phyloP scores from a whole-genome alignment of 2,113 vertebrate genomes.

The Dinomys branickii region DNA sequence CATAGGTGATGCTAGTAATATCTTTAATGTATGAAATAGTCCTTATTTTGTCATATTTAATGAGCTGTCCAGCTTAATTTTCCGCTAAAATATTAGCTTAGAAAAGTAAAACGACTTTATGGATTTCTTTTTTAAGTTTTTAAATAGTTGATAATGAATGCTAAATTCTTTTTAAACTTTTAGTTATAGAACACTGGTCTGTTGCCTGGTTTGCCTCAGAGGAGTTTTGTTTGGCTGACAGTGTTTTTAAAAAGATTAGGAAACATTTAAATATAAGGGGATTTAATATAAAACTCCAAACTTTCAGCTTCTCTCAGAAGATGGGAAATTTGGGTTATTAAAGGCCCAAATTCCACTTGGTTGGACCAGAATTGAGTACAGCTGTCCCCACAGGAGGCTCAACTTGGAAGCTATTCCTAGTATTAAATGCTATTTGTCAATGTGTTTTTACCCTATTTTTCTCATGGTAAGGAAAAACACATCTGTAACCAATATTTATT shows the following conservation, averaged over 20 bases:
- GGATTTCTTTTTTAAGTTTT: neutral
- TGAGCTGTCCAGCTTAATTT: neutral
- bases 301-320: conserved; percentile 39
- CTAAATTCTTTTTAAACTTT: conserved; percentile 38
- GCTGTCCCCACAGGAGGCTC: neutral
- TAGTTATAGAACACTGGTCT: neutral
- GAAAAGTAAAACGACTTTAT: conserved; percentile 2
- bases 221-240: neutral
- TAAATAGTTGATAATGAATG: conserved; percentile 22
- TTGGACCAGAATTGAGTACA: neutral
- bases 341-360: neutral
- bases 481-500: neutral
- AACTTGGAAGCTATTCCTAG: neutral
- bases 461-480: neutral
- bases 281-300: conserved; percentile 17
- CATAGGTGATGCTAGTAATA: neutral
- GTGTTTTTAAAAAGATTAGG: conserved; percentile 25
- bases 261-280: neutral
- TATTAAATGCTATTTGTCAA: neutral
- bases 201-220: neutral
- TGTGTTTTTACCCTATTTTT: neutral
- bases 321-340: conserved; percentile 27
- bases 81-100: conserved; percentile 13
- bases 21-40: conserved; percentile 26
- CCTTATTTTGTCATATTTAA: neutral